A percentile compares a stretch with the other conserved stretches of the same genome.
These are phyloP conservation scores for Alloplasta piceator DNA, from an alignment of 2,888 invertebrate species.

Conservation along the genomic window DNA sequence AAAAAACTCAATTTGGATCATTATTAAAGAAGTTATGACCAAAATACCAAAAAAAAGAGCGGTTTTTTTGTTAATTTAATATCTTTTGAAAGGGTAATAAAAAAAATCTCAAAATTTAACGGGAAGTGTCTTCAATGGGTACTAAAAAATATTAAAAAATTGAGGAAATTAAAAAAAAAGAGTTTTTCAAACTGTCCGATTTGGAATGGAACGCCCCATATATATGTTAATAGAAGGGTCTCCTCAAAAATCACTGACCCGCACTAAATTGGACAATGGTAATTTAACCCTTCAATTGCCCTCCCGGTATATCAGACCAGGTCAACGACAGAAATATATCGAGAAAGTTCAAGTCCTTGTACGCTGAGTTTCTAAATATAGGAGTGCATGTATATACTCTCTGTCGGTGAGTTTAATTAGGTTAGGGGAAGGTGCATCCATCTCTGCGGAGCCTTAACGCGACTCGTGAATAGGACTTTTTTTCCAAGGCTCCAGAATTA, in stretches of 20 bases:
- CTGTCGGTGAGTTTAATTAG: slow-evolving; percentile 47
- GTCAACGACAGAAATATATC: not conserved
- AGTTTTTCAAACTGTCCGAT: no score
- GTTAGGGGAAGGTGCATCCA: slow-evolving; percentile 38
- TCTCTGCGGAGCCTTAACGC: slow-evolving; percentile 2
- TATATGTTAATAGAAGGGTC: no score
- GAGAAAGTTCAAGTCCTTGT: not conserved
- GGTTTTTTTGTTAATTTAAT: no score
- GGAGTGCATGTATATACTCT: slow-evolving; percentile 4
- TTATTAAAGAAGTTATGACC: no score
- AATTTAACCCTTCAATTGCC: not conserved
- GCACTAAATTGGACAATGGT: slow-evolving; percentile 36
- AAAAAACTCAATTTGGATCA: no score
- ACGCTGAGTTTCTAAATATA: slow-evolving; percentile 1
- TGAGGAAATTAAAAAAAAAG: no score
- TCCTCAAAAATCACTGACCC: slow-evolving; percentile 44
- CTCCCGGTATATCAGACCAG: not conserved
- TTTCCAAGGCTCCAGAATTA: slow-evolving; percentile 32
- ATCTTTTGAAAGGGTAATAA: no score
- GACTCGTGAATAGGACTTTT: slow-evolving; percentile 25
- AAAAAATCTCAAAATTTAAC: no score
- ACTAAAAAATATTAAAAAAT: no score
- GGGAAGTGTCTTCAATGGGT: no score
- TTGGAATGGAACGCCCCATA: no score
- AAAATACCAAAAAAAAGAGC: no score